Evolutionary conservation across 2,797 vertebrate species (phyloP), one percentile per base, ranked within the genome.

Genomic region (Gobio occitaniae): DNA sequence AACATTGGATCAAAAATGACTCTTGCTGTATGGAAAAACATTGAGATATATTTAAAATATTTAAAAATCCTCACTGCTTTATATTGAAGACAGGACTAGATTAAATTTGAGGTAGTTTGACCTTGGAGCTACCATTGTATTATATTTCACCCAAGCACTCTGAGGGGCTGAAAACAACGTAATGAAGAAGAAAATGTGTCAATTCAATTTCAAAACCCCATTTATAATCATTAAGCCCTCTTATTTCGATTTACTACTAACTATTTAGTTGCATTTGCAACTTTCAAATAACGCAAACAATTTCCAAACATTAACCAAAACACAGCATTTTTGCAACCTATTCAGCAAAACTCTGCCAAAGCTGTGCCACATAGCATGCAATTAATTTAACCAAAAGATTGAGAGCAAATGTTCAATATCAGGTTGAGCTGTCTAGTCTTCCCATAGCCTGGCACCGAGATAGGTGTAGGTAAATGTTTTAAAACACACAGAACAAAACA

Each of bases 391-490:
- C 2, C 61, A 68, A 76, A 65, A 12, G 21, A 83, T 13, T 76
- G 15, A 50, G 56, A 65, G 32, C 56, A 75, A 70, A 79, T 78
- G 52, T 66, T 25, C 75, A 70, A 56, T 16, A 78, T 71, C 17
- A 61, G 25, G 52, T 21, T 25, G 16, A 83, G 41, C 44, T 29
- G 32, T 84, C 21, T 70, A 63, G n/a, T 66, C 32, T 65, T 38
- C 16, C 65, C 15, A 59, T 38, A 21, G 10, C 52, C 54, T 25
- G 69, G 61, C 71, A 44, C 8, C 16, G 36, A 90, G 86, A 90
- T 81, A 83, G 59, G 32, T 32, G 56, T 54, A 21, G 71, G 68
- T 47, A 78, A 80, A 74, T 29, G 77, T n/a, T 61, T 54, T 76
- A 12, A 83, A 50, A 48, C 72, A 86, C 54, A 80, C 36, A 82